Percentiles rank a stretch among this genome's conserved stretches.
These are phyloP conservation scores for Cuculus canorus DNA, from an alignment of 2,797 vertebrate species.

Conservation along the genomic window DNA sequence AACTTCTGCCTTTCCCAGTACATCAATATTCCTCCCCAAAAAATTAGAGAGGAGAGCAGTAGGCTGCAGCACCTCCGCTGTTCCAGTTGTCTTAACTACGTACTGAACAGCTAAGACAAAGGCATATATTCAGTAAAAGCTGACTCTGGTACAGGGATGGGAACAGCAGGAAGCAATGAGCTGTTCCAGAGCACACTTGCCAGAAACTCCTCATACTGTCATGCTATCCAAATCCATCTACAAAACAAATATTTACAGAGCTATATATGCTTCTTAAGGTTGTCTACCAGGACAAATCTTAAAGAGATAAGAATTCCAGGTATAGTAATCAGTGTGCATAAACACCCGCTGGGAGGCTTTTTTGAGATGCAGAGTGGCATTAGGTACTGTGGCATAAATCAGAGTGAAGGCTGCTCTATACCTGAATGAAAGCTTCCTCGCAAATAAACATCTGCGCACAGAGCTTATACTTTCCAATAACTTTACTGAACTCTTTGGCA, in stretches of 20 bases:
- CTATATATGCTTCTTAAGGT: not conserved
- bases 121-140: not conserved
- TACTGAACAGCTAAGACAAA: not conserved
- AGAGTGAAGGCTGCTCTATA: not conserved
- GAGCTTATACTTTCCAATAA: not conserved
- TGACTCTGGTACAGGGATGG: not conserved
- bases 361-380: not conserved
- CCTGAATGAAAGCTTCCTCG: not conserved
- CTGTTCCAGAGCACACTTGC: not conserved
- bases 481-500: not conserved
- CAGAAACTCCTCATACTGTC: not conserved
- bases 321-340: not conserved
- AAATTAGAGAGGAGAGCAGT: not conserved
- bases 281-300: not conserved
- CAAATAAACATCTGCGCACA: not conserved
- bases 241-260: slow-evolving; percentile 9
- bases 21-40: not conserved
- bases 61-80: not conserved
- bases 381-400: not conserved
- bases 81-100: not conserved
- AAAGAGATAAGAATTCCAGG: not conserved
- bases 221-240: not conserved
- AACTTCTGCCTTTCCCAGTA: not conserved
- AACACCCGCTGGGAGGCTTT: not conserved
- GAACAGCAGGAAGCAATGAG: not conserved